phyloP scores from a whole-genome alignment of 2,888 invertebrate genomes.

The Cistogaster globosa region DNA sequence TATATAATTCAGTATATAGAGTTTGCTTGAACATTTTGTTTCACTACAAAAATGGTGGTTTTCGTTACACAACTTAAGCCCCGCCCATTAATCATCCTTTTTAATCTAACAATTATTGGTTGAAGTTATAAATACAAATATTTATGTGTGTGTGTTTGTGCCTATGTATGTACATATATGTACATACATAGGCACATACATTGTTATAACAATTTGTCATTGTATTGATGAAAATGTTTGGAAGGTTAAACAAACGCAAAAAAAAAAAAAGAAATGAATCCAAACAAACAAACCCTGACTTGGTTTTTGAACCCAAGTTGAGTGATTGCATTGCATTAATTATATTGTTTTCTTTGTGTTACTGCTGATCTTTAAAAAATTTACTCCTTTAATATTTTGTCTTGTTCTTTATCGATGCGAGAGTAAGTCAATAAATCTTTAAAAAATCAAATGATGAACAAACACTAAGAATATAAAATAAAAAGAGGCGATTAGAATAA shows the following conservation, averaged over 20 bases:
- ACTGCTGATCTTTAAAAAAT: too few relatives aligned
- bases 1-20: not conserved
- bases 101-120: not conserved
- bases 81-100: constrained; percentile 57
- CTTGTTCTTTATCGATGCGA: too few relatives aligned
- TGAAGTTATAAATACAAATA: not conserved
- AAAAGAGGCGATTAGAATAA: too few relatives aligned
- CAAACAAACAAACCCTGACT: constrained; percentile 50
- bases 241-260: constrained; percentile 20
- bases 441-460: too few relatives aligned
- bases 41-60: constrained; percentile 40
- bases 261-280: not conserved
- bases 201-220: not conserved
- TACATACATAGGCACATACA: not conserved
- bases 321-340: not conserved
- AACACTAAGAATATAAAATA: too few relatives aligned
- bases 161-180: not conserved
- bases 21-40: constrained; percentile 11
- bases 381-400: too few relatives aligned
- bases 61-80: constrained; percentile 28
- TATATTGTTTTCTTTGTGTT: not conserved
- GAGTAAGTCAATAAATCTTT: too few relatives aligned
- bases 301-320: constrained; percentile 39
- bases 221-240: constrained; percentile 49
- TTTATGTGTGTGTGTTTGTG: not conserved